phyloP scores from a whole-genome alignment of 1,140 invertebrate genomes.

The Ctenoplectra terminalis region DNA sequence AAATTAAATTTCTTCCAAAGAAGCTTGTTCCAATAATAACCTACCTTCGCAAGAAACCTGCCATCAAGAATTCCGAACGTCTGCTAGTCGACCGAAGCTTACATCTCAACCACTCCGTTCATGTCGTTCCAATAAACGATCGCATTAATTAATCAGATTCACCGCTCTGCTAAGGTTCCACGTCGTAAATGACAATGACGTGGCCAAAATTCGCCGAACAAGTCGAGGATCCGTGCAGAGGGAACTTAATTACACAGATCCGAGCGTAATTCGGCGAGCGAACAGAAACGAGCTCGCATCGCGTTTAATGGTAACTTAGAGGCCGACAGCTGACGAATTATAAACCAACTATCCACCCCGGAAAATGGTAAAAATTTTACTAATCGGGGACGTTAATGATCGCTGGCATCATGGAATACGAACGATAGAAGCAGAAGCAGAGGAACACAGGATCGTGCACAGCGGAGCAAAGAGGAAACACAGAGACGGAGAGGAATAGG shows the following conservation, averaged over 20 bases:
- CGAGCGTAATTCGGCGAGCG: slow-evolving; percentile 6
- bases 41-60: too few relatives aligned
- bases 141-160: neutral
- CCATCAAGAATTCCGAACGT: too few relatives aligned
- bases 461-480: neutral
- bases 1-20: too few relatives aligned
- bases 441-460: neutral
- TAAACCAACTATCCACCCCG: neutral
- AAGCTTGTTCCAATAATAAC: too few relatives aligned
- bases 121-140: neutral
- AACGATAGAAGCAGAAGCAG: neutral
- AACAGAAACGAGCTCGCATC: neutral
- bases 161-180: neutral
- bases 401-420: neutral
- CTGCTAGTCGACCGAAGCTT: too few relatives aligned
- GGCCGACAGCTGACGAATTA: neutral
- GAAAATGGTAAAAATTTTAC: slow-evolving; percentile 10
- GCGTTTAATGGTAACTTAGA: neutral
- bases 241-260: slow-evolving; percentile 4
- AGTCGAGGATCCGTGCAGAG: neutral
- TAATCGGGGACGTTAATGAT: neutral
- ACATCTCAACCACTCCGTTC: too few relatives aligned
- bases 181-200: neutral
- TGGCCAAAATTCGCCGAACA: neutral
- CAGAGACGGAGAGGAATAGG: too few relatives aligned